Base-by-base conservation (phyloP, 2,797 vertebrate genomes). In the Bucorvus abyssinicus region DNA sequence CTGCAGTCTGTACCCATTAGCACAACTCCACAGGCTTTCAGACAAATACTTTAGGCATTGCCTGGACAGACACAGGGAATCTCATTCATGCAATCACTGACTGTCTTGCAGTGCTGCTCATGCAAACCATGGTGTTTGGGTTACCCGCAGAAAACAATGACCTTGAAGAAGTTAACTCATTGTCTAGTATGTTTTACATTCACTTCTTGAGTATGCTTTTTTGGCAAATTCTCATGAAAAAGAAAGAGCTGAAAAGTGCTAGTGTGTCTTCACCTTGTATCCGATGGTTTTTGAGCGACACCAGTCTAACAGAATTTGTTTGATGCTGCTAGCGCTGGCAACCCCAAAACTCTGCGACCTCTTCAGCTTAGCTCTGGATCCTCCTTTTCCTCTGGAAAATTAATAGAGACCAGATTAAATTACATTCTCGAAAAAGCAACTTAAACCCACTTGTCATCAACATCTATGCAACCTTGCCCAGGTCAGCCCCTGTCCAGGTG, bases 281-380 rank as follows among this genome's bases (percentile, higher is more conserved):
- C 99, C 99, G 5, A 99, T 97, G 12, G 99, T 99, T 97, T 99
- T 99, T 40, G 98, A 99, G 64, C 99, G 99, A 93, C 99, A 99
- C 99, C 99, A 99, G 68, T 99, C 99, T 65, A 99, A 93, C 10
- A 99, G 98, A 82, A 99, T 98, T 96, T 99, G 98, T 93, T 99
- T 99, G 74, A 99, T 99, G 63, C 99, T 98, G 81, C 98, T 99
- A 89, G 99, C 99, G 0, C 98, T 99, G 95, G 99, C 98, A 40
- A 98, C 98, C 0, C 98, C 99, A 12, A 99, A 99, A 89, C 99
- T 99, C 98, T 99, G 99, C 0, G 99, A 99, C 47, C 99, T 98
- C 95, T 98, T 99, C 96, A 99, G 98, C 94, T 99, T 99, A 38
- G 98, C 98, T 94, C 98, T 98, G 22, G 97, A 93, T 89, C 98